Evolutionary conservation across 2,888 invertebrate species (phyloP).

Genomic region (Sympetrum striolatum): DNA sequence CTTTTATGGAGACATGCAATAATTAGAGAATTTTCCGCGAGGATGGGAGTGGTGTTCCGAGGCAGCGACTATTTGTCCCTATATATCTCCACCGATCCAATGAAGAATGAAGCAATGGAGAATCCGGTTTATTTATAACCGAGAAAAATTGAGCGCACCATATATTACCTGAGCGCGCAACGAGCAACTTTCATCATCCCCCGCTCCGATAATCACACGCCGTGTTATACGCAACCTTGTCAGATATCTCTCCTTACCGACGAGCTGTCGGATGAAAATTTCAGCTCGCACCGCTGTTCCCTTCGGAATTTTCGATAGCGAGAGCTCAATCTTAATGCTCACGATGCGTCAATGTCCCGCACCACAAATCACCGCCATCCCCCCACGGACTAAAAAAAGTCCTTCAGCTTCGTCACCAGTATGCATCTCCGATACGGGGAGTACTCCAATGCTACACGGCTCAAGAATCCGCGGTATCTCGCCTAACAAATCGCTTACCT

Average conservation of each 20-base stretch:
- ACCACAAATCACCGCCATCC: constrained; percentile 11
- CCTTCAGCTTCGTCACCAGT: not conserved
- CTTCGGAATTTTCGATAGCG: constrained; percentile 35
- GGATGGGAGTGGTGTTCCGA: no score
- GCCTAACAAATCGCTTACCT: constrained; percentile 10
- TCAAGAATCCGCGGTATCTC: constrained; percentile 2
- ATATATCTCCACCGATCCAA: not conserved
- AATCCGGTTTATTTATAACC: not conserved
- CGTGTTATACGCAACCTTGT: constrained; percentile 3
- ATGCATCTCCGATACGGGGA: not conserved
- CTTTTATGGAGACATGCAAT: no score
- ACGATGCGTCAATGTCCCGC: constrained; percentile 29
- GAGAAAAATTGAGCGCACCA: not conserved
- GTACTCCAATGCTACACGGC: not conserved
- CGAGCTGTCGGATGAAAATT: constrained; percentile 17
- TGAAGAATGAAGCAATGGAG: not conserved
- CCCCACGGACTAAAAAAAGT: not conserved
- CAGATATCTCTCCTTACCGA: constrained; percentile 1
- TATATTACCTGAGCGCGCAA: not conserved
- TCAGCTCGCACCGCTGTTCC: not conserved
- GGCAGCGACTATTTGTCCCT: no score
- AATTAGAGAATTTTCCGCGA: no score
- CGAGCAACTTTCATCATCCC: not conserved
- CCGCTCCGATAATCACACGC: constrained; percentile 9
- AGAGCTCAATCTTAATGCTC: constrained; percentile 27